Evolutionary conservation across 2,113 vertebrate species (phyloP).

Genomic region (Herpetotheres cachinnans): DNA sequence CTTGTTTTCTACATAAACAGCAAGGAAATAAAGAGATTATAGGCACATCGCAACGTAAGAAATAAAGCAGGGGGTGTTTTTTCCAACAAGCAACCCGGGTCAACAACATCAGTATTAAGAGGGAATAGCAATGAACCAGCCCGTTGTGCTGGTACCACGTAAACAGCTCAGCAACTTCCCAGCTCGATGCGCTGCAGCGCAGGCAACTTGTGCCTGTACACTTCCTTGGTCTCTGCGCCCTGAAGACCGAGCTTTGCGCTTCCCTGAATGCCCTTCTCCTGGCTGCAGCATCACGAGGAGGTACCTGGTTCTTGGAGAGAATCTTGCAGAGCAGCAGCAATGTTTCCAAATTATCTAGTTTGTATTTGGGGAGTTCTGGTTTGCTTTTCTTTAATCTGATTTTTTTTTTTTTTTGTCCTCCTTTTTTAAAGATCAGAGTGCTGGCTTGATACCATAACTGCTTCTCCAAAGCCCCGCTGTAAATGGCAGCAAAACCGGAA

Average conservation of each 20-base stretch:
- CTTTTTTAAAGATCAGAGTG: neutral
- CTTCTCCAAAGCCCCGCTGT: neutral
- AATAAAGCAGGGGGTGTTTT: neutral
- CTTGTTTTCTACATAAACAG: constrained; percentile 65
- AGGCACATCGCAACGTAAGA: neutral
- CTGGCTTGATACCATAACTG: neutral
- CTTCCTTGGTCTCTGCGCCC: neutral
- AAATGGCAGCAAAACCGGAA: neutral
- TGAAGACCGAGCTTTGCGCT: neutral
- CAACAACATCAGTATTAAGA: neutral
- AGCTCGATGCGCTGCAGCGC: fast-evolving
- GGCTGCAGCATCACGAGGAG: neutral
- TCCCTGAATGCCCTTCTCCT: neutral
- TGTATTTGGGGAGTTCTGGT: neutral
- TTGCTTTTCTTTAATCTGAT: neutral
- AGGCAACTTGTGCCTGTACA: neutral
- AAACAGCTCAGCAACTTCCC: neutral
- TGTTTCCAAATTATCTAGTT: neutral
- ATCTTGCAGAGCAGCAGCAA: neutral
- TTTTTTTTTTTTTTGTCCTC: neutral
- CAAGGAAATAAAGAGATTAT: neutral
- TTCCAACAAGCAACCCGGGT: neutral
- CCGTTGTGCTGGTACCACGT: neutral
- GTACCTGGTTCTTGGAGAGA: neutral
- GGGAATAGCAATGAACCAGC: neutral